phyloP scores from a whole-genome alignment of 2,888 invertebrate species.

The Candidula unifasciata region DNA sequence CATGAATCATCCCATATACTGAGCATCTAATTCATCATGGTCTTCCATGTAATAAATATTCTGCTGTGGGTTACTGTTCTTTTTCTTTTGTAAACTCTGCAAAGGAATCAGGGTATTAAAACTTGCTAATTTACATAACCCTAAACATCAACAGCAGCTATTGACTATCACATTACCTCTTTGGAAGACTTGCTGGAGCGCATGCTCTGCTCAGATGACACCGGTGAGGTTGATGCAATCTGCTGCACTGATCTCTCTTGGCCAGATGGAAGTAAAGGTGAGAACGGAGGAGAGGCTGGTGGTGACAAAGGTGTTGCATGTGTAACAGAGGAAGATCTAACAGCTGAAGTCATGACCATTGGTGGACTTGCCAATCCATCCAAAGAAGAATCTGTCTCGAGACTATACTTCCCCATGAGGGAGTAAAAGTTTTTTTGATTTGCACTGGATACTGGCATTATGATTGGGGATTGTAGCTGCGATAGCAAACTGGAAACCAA shows the following conservation, averaged over 20 bases:
- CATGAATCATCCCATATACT: too few species aligned
- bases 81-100: neutral
- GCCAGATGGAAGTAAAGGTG: slow-evolving; percentile 17
- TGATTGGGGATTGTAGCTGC: neutral
- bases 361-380: slow-evolving; percentile 17
- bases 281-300: neutral
- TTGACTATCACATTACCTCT: slow-evolving; percentile 15
- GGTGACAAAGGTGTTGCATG: neutral
- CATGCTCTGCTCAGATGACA: neutral
- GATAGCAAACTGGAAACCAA: slow-evolving; percentile 32
- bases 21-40: too few species aligned
- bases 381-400: slow-evolving; percentile 38
- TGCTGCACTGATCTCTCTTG: neutral
- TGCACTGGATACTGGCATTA: slow-evolving; percentile 5
- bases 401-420: slow-evolving; percentile 24
- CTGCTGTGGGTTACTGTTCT: too few species aligned
- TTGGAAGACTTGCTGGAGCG: neutral
- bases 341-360: neutral
- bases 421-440: slow-evolving; percentile 38
- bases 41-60: too few species aligned
- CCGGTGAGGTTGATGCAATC: neutral
- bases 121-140: too few species aligned
- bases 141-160: too few species aligned
- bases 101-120: neutral
- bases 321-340: slow-evolving; percentile 1